Conservation (phyloP, 2,113 vertebrate species). For the Parotia lawesii region DNA sequence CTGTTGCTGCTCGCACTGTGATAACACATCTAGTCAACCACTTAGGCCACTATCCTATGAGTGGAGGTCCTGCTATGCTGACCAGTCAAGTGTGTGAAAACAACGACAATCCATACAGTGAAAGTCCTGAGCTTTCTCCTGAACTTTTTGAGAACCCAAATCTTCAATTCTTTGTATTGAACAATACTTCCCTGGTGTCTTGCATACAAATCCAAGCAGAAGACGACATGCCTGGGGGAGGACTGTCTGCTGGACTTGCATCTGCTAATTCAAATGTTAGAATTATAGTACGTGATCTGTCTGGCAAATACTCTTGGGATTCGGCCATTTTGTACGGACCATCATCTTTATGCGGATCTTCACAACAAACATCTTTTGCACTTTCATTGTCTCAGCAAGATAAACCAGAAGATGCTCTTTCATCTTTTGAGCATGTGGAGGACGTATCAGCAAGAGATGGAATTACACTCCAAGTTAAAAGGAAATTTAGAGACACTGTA, state of each 20-base stretch:
- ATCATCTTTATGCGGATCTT: conserved; percentile 72
- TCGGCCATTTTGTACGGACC: conserved; percentile 93
- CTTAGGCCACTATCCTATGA: conserved; percentile 96
- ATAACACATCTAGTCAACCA: conserved; percentile 97
- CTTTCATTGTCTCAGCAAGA: conserved; percentile 72
- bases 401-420: conserved; percentile 67
- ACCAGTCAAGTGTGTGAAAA: conserved; percentile 98
- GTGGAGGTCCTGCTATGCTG: conserved; percentile 93
- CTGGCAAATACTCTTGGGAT: conserved; percentile 98
- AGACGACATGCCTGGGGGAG: conserved; percentile 88
- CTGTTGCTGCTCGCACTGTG: conserved; percentile 95
- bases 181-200: conserved; percentile 89
- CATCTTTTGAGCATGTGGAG: conserved; percentile 66
- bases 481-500: conserved; percentile 85
- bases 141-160: conserved; percentile 97
- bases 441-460: conserved; percentile 76
- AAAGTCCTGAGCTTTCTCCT: conserved; percentile 89
- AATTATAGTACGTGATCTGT: conserved; percentile 92
- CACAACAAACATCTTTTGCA: conserved; percentile 68
- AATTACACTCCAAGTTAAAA: conserved; percentile 81
- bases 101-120: conserved; percentile 94
- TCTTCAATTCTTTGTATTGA: conserved; percentile 94
- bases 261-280: conserved; percentile 91
- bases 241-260: conserved; percentile 89
- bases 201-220: conserved; percentile 89